phyloP scores from a whole-genome alignment of 1,140 invertebrate genomes.

The Danaus melanippus region DNA sequence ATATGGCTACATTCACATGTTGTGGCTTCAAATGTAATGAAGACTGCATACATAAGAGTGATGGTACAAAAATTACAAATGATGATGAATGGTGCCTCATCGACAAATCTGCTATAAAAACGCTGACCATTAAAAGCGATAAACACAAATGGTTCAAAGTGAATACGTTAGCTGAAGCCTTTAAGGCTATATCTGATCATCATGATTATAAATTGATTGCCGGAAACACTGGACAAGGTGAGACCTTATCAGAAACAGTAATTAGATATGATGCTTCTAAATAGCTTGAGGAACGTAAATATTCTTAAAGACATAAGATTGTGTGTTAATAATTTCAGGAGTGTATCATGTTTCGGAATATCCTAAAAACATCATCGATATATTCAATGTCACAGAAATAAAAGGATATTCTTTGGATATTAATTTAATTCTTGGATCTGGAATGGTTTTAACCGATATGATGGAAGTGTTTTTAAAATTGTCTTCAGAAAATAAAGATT shows the following conservation, averaged over 20 bases:
- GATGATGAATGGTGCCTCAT: slow-evolving; percentile 44
- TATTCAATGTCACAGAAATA: slow-evolving; percentile 80
- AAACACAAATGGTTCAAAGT: slow-evolving; percentile 72
- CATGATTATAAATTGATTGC: slow-evolving; percentile 49
- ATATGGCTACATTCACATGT: slow-evolving; percentile 33
- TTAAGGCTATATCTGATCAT: slow-evolving; percentile 35
- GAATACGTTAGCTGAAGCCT: slow-evolving; percentile 57
- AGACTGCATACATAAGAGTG: slow-evolving; percentile 29
- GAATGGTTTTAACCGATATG: slow-evolving; percentile 76
- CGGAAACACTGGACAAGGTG: slow-evolving; percentile 61
- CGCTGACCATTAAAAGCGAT: slow-evolving; percentile 29
- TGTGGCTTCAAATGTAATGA: slow-evolving; percentile 38
- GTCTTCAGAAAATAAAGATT: slow-evolving; percentile 63
- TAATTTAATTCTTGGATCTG: slow-evolving; percentile 75
- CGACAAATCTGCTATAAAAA: slow-evolving; percentile 26
- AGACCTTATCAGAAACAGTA: not conserved
- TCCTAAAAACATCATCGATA: slow-evolving; percentile 77
- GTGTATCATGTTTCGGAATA: slow-evolving; percentile 54
- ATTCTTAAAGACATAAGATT: no score
- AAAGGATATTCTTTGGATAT: slow-evolving; percentile 70
- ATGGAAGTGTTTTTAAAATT: slow-evolving; percentile 77
- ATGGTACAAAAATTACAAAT: slow-evolving; percentile 7
- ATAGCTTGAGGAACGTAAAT: no score
- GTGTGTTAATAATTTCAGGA: slow-evolving; percentile 33
- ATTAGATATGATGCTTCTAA: not conserved